A percentile compares a stretch with the other conserved stretches of the same genome.
Conservation (phyloP, 2,797 vertebrate species). For the Channa striata region DNA sequence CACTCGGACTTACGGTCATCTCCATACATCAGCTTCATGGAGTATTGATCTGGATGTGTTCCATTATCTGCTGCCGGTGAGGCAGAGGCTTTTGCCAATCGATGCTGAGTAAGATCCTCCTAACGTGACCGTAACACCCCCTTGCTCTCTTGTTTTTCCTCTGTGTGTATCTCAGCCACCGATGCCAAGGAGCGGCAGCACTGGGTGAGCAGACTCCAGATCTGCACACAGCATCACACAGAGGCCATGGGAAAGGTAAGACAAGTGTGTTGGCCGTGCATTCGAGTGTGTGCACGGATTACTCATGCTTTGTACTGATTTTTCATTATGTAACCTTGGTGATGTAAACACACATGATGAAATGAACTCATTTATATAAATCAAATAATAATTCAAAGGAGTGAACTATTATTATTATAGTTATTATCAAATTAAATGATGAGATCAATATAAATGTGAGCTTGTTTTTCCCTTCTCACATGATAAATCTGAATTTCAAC, state of each 20-base stretch:
- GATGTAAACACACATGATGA: too few species aligned
- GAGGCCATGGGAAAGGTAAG: conserved; percentile 98
- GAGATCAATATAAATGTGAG: not conserved
- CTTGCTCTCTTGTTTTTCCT: conserved; percentile 14
- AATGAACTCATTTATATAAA: too few species aligned
- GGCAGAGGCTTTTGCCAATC: conserved; percentile 26
- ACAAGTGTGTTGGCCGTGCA: not conserved
- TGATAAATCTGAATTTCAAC: not conserved
- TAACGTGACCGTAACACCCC: conserved; percentile 24
- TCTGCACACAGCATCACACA: conserved; percentile 98
- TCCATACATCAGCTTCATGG: conserved; percentile 49
- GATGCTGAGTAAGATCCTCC: conserved; percentile 36
- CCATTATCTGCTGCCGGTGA: conserved; percentile 62
- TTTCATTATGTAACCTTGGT: too few species aligned
- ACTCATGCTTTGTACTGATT: not conserved
- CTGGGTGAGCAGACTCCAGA: conserved; percentile 98
- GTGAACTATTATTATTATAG: too few species aligned
- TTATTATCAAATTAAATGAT: too few species aligned
- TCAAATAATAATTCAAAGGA: too few species aligned
- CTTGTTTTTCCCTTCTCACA: conserved; percentile 16
- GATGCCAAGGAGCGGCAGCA: conserved; percentile 98
- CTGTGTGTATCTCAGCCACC: conserved; percentile 82
- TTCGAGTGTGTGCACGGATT: not conserved
- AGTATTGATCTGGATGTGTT: conserved; percentile 70
- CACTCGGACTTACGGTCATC: conserved; percentile 14